Evolutionary conservation across 2,797 vertebrate species (phyloP).

Genomic region (Pipistrellus pygmaeus): DNA sequence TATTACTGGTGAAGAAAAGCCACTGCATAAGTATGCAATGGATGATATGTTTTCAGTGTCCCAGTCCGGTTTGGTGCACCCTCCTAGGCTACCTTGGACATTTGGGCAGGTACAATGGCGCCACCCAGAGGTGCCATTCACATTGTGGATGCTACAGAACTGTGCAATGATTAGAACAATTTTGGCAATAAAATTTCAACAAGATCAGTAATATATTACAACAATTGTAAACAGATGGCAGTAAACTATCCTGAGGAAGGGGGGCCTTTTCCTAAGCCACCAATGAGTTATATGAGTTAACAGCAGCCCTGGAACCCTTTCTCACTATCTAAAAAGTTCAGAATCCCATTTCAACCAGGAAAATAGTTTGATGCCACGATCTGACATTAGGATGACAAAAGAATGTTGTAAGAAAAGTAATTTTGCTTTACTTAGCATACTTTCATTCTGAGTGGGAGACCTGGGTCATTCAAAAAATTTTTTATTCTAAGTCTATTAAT

Average conservation of each 20-base stretch:
- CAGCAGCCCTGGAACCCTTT: neutral
- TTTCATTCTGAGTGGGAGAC: neutral
- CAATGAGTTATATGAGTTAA: neutral
- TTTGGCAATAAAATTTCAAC: neutral
- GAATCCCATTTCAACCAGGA: neutral
- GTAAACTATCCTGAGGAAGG: neutral
- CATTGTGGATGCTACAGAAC: neutral
- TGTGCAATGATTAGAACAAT: neutral
- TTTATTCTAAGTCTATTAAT: neutral
- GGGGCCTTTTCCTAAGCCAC: neutral
- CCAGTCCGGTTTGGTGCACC: neutral
- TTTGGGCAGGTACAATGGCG: neutral
- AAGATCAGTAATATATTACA: neutral
- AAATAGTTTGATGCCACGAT: neutral
- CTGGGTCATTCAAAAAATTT: neutral
- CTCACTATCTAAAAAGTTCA: neutral
- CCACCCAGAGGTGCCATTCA: rapidly evolving
- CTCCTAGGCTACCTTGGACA: neutral
- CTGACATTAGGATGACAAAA: conserved; percentile 20
- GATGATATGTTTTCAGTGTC: neutral
- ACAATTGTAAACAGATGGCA: neutral
- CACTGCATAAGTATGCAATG: rapidly evolving
- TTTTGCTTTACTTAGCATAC: neutral
- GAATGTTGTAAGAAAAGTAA: neutral
- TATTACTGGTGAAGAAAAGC: neutral